Percentiles rank a stretch among this genome's conserved stretches.
These are phyloP conservation scores for Diarsia dahlii DNA, from an alignment of 2,888 invertebrate species.

Conservation along the genomic window DNA sequence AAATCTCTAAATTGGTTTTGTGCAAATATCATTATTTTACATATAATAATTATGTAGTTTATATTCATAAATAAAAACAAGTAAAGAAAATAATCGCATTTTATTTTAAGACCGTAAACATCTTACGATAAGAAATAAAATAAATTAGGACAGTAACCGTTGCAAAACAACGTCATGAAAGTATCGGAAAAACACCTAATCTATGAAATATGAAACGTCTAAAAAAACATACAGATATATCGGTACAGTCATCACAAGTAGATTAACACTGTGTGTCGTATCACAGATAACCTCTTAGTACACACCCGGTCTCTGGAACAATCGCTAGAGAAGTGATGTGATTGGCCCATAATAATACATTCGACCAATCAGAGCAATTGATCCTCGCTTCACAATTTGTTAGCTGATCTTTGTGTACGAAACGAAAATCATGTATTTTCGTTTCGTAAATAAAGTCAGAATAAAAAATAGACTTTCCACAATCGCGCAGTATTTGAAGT, in stretches of 20 bases:
- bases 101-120: constrained; percentile 3
- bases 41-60: neutral
- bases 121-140: constrained; percentile 15
- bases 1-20: neutral
- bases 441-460: neutral
- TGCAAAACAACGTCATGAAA: constrained; percentile 17
- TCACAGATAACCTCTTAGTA: neutral
- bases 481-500: constrained; percentile 9
- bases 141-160: constrained; percentile 24
- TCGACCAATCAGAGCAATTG: neutral
- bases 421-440: too few relatives aligned
- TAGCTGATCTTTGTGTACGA: neutral
- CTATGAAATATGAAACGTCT: constrained; percentile 37
- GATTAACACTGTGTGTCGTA: neutral
- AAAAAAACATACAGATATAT: constrained; percentile 4
- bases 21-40: neutral
- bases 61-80: constrained; percentile 9
- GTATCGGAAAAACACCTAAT: constrained; percentile 29
- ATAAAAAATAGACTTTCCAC: constrained; percentile 4
- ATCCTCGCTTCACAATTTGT: neutral
- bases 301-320: neutral
- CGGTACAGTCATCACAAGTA: constrained; percentile 5
- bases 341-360: neutral
- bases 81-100: neutral
- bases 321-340: neutral